phyloP scores from a whole-genome alignment of 1,140 invertebrate genomes.

The Ectropis grisescens region DNA sequence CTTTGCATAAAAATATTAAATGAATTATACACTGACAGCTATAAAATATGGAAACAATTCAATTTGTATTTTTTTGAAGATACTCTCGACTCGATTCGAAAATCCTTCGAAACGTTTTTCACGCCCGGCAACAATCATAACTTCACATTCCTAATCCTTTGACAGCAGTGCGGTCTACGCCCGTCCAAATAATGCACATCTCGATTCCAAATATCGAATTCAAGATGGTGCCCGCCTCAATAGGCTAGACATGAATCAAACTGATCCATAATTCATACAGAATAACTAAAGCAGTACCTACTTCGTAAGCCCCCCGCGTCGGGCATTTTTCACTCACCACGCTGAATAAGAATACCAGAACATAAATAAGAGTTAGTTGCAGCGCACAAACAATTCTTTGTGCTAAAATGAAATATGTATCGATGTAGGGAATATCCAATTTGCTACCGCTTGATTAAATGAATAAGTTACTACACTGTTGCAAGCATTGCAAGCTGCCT shows the following conservation, averaged over 20 bases:
- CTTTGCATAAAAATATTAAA: no score
- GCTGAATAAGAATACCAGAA: slow-evolving; percentile 25
- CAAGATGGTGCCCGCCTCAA: slow-evolving; percentile 6
- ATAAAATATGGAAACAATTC: no score
- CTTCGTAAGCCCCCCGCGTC: slow-evolving; percentile 38
- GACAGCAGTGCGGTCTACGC: no score
- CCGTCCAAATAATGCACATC: neutral
- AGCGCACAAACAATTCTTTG: slow-evolving; percentile 18
- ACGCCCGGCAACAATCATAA: no score
- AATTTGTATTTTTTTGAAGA: no score
- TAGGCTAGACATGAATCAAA: slow-evolving; percentile 33
- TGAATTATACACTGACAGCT: no score
- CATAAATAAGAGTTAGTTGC: slow-evolving; percentile 14
- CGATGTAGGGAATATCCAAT: neutral
- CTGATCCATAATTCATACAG: slow-evolving; percentile 51
- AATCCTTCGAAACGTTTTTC: no score
- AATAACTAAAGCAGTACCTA: slow-evolving; percentile 33
- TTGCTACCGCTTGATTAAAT: no score
- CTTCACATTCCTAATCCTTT: no score
- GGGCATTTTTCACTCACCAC: slow-evolving; percentile 46
- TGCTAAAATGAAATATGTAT: slow-evolving; percentile 17
- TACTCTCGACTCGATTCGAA: no score
- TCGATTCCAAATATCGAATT: slow-evolving; percentile 15
- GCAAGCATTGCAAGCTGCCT: no score
- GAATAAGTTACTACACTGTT: no score